Evolutionary conservation across 30 jellyfish, hydroid and myxozoan genomes (phyloP), one percentile per base, ranked within the genome.

Genomic region (Turritopsis rubra): DNA sequence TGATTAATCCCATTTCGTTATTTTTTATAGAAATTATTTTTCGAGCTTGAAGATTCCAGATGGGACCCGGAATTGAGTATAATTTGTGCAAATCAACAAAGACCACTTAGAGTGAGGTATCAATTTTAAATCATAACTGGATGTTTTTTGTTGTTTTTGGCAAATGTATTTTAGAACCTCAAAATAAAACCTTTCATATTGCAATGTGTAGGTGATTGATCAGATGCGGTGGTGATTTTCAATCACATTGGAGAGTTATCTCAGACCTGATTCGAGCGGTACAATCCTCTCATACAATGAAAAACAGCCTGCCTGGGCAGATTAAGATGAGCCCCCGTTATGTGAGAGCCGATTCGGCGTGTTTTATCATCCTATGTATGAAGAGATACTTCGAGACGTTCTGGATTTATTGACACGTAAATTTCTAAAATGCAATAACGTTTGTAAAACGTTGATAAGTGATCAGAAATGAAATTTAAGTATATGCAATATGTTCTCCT

Each of bases 1-100:
- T 9, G 79, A 20, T 16, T 17, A 7, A 21, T 53, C 27, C 53
- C 79, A 78, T 24, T 52, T n/a, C 22, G 22, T 26, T 78, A 29
- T 26, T 26, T 1, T 29, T 87, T 88, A 1, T 82, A 93, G 99
- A 82, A 83, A 80, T 80, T 93, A 30, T 93, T 89, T 83, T 89
- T 75, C 71, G 97, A 93, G 76, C 81, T 93, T 53, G 99, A 93
- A 83, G 96, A 83, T 53, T 94, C 99, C 7, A 66, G 95, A 28
- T 93, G 99, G 99, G 87, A 80, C 79, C 91, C 95, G 21, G 88
- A 82, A 7, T 16, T 53, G 0, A 28, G 53, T 26, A 27, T 82
- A 26, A 22, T 82, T 16, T 16, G 30, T 17, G 88, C 88, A 24
- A 27, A 23, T 16, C 71, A 71, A 82, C 88, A 82, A 1, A 65